Evolutionary conservation across 92 coral and sea anemone genomes (phyloP).

Genomic region (Actinernus sp.): DNA sequence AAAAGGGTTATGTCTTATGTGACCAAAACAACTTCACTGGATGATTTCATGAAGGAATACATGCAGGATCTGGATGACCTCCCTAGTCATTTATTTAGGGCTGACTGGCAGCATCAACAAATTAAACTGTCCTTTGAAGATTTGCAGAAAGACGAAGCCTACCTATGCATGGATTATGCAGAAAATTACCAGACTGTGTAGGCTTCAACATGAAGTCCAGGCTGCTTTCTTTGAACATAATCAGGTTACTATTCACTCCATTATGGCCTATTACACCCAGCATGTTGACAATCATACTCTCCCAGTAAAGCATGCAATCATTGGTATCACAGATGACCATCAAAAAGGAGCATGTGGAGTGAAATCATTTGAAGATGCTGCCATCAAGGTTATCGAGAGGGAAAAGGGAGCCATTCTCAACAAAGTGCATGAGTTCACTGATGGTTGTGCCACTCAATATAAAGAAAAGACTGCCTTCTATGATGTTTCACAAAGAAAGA

Average conservation of each 20-base stretch:
- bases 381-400: conserved; percentile 24
- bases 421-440: conserved; percentile 21
- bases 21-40: conserved; percentile 17
- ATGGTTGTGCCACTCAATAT: conserved; percentile 42
- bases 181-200: conserved; percentile 22
- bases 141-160: conserved; percentile 11
- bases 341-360: conserved; percentile 44
- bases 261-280: conserved; percentile 44
- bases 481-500: conserved; percentile 31
- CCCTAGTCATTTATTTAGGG: conserved; percentile 21
- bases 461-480: conserved; percentile 30
- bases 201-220: conserved; percentile 6
- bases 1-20: conserved; percentile 23
- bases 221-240: conserved; percentile 26
- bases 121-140: conserved; percentile 16
- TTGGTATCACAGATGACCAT: conserved; percentile 33
- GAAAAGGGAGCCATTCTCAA: conserved; percentile 13
- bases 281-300: conserved; percentile 19
- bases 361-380: conserved; percentile 23
- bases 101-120: conserved; percentile 31
- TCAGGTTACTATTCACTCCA: conserved; percentile 37
- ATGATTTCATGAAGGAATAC: conserved; percentile 11
- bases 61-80: conserved; percentile 4
- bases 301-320: conserved; percentile 37
- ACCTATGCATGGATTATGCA: conserved; percentile 19